Base-by-base conservation (phyloP, 2,113 vertebrate species). In the Tamias sibiricus region DNA sequence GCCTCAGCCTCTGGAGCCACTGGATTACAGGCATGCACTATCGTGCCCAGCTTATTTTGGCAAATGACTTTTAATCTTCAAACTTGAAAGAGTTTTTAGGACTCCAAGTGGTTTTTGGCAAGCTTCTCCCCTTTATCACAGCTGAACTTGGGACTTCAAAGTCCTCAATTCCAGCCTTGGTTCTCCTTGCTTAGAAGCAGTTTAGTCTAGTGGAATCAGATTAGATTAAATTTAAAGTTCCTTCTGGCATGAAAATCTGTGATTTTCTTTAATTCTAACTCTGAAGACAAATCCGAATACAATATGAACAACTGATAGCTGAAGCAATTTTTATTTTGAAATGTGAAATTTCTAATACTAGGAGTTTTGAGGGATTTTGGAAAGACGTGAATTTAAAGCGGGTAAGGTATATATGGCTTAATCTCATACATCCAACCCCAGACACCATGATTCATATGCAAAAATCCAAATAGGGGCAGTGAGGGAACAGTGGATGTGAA, bases 291-390 rank as follows among this genome's bases (percentile, higher is more conserved):
- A 42, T 16, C 12, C 57, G 42, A 79, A 81, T 68, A 19, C 37
- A 62, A 74, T 69, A 35, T 72, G 54, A 87, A 44, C n/a, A 52
- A 20, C 37, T 80, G n/a, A 66, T 83, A 66, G 47, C 32, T 59
- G 68, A 90, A 96, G 28, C 57, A 81, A n/a, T 82, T 96, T 97
- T 96, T 89, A 77, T 76, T 77, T 87, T 74, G 59, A 87, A 92
- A 72, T 68, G 19, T 66, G 71, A 87, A 59, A 69, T 76, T 90
- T 92, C 47, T 54, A 66, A 52, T 75, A 35, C 19, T 13, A 69
- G 26, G 52, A 84, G 69, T 80, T 28, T 35, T 19, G 47, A 80
- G 24, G 30, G 2, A 22, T 94, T 82, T 85, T 83, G 35, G 42
- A 66, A 95, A 96, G 75, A 83, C n/a, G 16, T 28, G 16, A 59